phyloP scores from a whole-genome alignment of 2,113 vertebrate species.

The Stegostoma tigrinum region DNA sequence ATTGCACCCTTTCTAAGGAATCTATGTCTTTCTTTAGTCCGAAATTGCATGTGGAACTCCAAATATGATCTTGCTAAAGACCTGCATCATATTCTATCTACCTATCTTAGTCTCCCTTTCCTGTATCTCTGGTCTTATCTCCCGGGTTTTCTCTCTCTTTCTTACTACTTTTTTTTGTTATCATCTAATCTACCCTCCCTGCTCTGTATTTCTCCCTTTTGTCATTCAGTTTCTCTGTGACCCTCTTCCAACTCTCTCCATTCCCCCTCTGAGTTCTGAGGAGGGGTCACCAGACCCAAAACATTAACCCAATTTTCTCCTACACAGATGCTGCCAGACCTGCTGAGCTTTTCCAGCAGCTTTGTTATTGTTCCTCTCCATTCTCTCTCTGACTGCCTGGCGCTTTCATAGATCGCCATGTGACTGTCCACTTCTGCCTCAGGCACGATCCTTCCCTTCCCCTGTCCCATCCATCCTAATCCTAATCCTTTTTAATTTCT shows the following conservation, averaged over 20 bases:
- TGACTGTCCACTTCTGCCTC: background rate
- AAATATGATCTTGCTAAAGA: background rate
- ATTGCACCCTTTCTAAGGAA: background rate
- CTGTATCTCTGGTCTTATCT: background rate
- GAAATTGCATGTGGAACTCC: background rate
- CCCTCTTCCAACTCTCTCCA: background rate
- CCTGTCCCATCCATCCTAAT: background rate
- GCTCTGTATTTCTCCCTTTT: background rate
- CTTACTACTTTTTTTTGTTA: background rate
- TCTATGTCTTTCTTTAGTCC: background rate
- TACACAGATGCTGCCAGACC: no score
- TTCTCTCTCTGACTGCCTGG: background rate
- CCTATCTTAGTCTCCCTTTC: background rate
- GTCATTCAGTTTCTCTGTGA: background rate
- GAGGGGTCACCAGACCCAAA: no score
- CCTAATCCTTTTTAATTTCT: background rate
- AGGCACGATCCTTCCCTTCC: background rate
- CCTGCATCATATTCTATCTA: background rate
- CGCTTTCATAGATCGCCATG: background rate
- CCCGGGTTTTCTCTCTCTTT: background rate
- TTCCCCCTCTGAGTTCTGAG: background rate
- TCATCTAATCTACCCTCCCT: background rate
- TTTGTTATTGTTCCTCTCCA: background rate
- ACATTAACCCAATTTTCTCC: no score
- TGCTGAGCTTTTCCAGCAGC: no score